A percentile compares a stretch with the other conserved stretches of the same genome.
Evolutionary conservation across 37 sponge, comb jelly and placozoan genomes (phyloP).

Genomic region (Spongilla lacustris): DNA sequence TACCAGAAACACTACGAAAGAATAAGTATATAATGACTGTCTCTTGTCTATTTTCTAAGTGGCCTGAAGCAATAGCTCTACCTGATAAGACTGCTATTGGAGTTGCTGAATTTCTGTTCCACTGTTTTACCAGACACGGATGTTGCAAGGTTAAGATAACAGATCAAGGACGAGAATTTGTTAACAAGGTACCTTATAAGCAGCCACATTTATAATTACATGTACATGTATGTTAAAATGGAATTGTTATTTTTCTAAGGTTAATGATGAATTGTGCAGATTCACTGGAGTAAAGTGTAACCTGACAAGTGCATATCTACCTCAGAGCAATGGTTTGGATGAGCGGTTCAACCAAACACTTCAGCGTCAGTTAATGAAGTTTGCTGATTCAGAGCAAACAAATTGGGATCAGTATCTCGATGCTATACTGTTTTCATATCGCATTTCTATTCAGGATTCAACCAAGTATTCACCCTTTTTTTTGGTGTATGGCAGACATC

Average conservation of each 20-base stretch:
- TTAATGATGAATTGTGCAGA: slow-evolving; percentile 17
- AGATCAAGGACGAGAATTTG: slow-evolving; percentile 58
- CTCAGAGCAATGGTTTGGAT: slow-evolving; percentile 50
- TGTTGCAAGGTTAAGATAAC: slow-evolving; percentile 17
- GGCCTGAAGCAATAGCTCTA: slow-evolving; percentile 43
- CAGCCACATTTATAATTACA: not conserved
- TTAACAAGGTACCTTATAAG: slow-evolving; percentile 22
- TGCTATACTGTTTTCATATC: slow-evolving; percentile 19
- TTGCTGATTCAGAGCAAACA: slow-evolving; percentile 6
- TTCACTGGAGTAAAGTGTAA: slow-evolving; percentile 13
- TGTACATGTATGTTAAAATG: not conserved
- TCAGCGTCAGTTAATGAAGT: slow-evolving; percentile 9
- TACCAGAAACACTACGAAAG: slow-evolving; percentile 23
- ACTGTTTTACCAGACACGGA: slow-evolving; percentile 16
- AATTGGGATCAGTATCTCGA: slow-evolving; percentile 41
- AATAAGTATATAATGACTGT: slow-evolving; percentile 51
- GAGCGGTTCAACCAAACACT: slow-evolving; percentile 56
- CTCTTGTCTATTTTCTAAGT: slow-evolving; percentile 26
- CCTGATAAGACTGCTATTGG: slow-evolving; percentile 24
- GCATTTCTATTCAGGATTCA: slow-evolving; percentile 25
- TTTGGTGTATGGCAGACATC: slow-evolving; percentile 26
- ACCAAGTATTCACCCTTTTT: slow-evolving; percentile 22
- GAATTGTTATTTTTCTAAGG: not conserved
- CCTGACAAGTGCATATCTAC: slow-evolving; percentile 45
- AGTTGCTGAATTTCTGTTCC: slow-evolving; percentile 41